Evolutionary conservation across 2,888 invertebrate genomes (phyloP).

Genomic region (Mycogona germanica): DNA sequence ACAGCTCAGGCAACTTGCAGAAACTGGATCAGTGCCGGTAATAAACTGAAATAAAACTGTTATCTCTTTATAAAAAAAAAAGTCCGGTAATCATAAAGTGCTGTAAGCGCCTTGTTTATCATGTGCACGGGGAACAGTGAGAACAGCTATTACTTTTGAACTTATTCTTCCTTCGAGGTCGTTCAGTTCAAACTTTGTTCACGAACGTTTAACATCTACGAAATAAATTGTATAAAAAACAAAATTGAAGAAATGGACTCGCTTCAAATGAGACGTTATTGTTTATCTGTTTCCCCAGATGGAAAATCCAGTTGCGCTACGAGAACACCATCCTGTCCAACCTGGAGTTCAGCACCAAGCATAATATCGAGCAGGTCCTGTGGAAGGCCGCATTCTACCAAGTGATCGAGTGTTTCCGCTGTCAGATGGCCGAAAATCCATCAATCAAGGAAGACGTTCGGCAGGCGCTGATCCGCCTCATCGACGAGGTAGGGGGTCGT

Average conservation of each 20-base stretch:
- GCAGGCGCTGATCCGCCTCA: slow-evolving; percentile 50
- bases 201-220: too few species aligned
- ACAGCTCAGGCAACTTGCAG: slow-evolving; percentile 1
- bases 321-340: slow-evolving; percentile 46
- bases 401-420: slow-evolving; percentile 57
- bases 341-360: slow-evolving; percentile 71
- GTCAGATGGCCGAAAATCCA: slow-evolving; percentile 47
- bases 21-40: slow-evolving; percentile 16
- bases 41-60: too few species aligned
- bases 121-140: too few species aligned
- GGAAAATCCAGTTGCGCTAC: slow-evolving; percentile 30
- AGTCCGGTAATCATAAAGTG: too few species aligned
- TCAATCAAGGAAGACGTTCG: slow-evolving; percentile 52
- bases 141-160: too few species aligned
- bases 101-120: too few species aligned
- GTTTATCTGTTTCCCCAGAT: slow-evolving; percentile 22
- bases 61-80: too few species aligned
- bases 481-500: slow-evolving; percentile 50
- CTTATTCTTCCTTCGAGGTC: too few species aligned
- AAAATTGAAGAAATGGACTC: too few species aligned
- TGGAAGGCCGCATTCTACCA: slow-evolving; percentile 81
- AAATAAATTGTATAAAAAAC: too few species aligned
- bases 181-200: too few species aligned
- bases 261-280: not conserved
- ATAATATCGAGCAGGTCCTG: slow-evolving; percentile 77